phyloP scores from a whole-genome alignment of 2,113 vertebrate species.

The Gnathonemus longibarbis region DNA sequence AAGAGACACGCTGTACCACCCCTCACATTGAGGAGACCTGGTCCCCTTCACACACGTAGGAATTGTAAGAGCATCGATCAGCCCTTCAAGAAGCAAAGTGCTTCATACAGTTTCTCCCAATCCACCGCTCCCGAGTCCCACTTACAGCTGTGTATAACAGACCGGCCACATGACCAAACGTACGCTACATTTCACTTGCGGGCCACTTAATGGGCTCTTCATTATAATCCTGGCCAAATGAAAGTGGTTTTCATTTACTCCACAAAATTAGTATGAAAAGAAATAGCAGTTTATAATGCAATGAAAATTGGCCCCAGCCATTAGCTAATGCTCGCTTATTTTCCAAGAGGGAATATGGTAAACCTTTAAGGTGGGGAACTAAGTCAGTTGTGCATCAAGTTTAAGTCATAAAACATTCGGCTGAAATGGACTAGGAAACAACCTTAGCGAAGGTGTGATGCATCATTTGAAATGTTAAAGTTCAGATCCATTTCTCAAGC shows the following conservation, averaged over 20 bases:
- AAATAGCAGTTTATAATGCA: conserved; percentile 11
- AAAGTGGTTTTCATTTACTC: conserved; percentile 15
- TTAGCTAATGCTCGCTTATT: background rate
- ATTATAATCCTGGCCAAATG: background rate
- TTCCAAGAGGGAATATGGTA: background rate
- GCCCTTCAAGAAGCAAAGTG: conserved; percentile 39
- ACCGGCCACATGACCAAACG: background rate
- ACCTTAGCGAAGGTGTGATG: background rate
- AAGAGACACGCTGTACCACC: background rate
- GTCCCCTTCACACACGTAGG: conserved; percentile 31
- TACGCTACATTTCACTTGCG: background rate
- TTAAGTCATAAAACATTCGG: background rate
- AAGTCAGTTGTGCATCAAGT: background rate
- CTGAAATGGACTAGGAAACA: background rate
- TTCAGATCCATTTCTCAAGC: background rate
- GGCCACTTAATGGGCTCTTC: conserved; percentile 8
- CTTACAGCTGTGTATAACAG: background rate
- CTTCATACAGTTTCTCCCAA: conserved; percentile 39
- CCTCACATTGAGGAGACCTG: conserved; percentile 19
- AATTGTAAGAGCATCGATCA: conserved; percentile 44
- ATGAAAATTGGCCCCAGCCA: background rate
- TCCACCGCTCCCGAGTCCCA: conserved; percentile 19
- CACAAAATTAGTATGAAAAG: background rate
- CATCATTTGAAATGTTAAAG: background rate
- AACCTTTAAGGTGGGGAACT: background rate